Conservation (phyloP, 2,797 vertebrate genomes). For the Nannoperca obscura region DNA sequence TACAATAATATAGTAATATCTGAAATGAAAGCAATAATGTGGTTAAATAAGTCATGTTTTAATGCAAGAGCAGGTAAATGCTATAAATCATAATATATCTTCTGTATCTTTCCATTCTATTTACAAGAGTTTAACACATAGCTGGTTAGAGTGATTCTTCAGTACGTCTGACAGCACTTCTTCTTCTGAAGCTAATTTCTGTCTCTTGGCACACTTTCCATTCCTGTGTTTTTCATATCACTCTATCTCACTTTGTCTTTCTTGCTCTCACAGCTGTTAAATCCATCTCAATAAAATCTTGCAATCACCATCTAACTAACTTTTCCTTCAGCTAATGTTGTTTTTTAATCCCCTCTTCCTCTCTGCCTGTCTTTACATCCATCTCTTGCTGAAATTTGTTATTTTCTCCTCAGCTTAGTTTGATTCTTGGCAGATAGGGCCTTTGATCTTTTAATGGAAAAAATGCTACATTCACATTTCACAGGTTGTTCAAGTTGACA, state of each 20-base stretch:
- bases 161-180: constrained; percentile 67
- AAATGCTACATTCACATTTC: constrained; percentile 92
- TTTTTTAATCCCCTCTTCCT: constrained; percentile 53
- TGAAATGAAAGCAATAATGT: constrained; percentile 86
- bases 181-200: constrained; percentile 64
- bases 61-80: constrained; percentile 85
- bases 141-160: constrained; percentile 82
- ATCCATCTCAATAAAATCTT: constrained; percentile 68
- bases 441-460: constrained; percentile 78
- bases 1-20: constrained; percentile 84
- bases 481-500: constrained; percentile 89
- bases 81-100: constrained; percentile 85
- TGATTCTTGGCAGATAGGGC: constrained; percentile 81
- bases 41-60: constrained; percentile 86
- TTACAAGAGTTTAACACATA: constrained; percentile 81
- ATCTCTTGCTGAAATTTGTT: constrained; percentile 52
- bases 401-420: constrained; percentile 71
- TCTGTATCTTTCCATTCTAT: constrained; percentile 83
- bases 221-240: constrained; percentile 60
- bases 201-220: constrained; percentile 59
- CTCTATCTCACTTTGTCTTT: constrained; percentile 55
- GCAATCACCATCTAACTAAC: constrained; percentile 61
- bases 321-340: constrained; percentile 63
- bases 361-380: constrained; percentile 67
- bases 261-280: constrained; percentile 57